Base-by-base conservation (phyloP, 1,140 invertebrate species). In the Pantala flavescens region DNA sequence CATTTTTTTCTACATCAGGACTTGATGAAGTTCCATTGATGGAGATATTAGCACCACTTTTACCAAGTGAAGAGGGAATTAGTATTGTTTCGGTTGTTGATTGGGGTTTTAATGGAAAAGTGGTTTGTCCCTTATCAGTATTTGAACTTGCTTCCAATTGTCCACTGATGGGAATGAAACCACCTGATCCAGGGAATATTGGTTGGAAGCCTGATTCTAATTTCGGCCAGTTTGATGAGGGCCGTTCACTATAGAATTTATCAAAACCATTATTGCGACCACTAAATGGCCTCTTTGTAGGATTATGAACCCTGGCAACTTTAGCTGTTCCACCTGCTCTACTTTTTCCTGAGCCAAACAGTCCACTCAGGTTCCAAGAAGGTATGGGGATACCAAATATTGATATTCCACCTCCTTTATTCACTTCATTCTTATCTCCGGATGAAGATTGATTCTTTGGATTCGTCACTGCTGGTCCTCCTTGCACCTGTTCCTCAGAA, bases 361-460 rank as follows among this genome's bases (percentile, higher is more conserved):
- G 81, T 80, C 87, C 89, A 28, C 84, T 85, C 77, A 92, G 86
- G 74, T 88, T 89, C n/a, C 94, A 80, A 73, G 86, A 86, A 5
- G 92, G 91, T 73, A 94, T 78, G 0, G 93, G 92, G 77, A 94
- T 87, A 0, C 93, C 93, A 78, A 95, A 94, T 78, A 95, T 92
- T 19, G 92, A 93, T 78, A 93, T 93, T 0, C 90, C 86, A 63
- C 84, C 7, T 81, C 82, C 0, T 81, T 81, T 81, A 75, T 85
- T 84, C 43, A 74, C 79, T 12, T 84, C 80, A 42, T 79, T 78
- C 55, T 75, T 24, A 42, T 76, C 21, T 23, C 71, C 16, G 3
- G 72, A 23, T 74, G 42, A 19, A 19, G 43, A 24, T 76, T 77
- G 83, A 79, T 88, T 88, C 16, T 84, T 82, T 3, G 43, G 63